Conservation (phyloP, 2,113 vertebrate genomes). For the Desmodus rotundus region DNA sequence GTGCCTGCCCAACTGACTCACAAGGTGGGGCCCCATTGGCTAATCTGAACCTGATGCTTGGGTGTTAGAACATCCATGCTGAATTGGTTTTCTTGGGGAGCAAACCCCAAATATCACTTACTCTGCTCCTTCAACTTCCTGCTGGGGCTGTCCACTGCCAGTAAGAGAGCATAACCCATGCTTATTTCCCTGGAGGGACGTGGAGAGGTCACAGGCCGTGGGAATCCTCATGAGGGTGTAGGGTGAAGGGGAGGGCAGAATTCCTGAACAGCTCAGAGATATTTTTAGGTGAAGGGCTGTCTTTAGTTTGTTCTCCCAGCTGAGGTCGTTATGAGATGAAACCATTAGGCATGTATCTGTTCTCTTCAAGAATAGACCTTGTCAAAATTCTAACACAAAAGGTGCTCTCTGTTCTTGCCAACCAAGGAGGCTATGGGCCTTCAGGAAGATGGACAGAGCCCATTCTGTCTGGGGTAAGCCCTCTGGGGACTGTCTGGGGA, state of each 20-base stretch:
- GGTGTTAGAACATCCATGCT: not conserved
- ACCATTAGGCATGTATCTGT: not conserved
- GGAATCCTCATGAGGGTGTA: not conserved
- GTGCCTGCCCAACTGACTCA: not conserved
- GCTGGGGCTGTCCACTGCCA: not conserved
- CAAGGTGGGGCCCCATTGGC: not conserved
- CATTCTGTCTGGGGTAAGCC: not conserved
- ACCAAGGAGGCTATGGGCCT: not conserved
- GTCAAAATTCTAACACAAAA: not conserved
- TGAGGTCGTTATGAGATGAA: constrained; percentile 10
- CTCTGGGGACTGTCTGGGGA: not conserved
- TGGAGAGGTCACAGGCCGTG: not conserved
- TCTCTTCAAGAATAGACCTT: not conserved
- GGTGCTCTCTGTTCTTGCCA: not conserved
- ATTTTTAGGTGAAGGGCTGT: not conserved
- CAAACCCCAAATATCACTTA: not conserved
- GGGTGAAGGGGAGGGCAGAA: not conserved
- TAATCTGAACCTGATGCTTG: not conserved
- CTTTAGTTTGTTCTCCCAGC: not conserved
- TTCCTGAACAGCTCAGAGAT: not conserved
- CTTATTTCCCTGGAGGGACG: not conserved
- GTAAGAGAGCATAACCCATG: accelerated
- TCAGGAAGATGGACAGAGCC: not conserved
- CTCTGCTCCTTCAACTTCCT: not conserved
- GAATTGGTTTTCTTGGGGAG: not conserved